Percentiles rank a stretch among this genome's conserved stretches.
These are phyloP conservation scores for Psophia crepitans DNA, from an alignment of 2,113 vertebrate genomes.

Conservation along the genomic window DNA sequence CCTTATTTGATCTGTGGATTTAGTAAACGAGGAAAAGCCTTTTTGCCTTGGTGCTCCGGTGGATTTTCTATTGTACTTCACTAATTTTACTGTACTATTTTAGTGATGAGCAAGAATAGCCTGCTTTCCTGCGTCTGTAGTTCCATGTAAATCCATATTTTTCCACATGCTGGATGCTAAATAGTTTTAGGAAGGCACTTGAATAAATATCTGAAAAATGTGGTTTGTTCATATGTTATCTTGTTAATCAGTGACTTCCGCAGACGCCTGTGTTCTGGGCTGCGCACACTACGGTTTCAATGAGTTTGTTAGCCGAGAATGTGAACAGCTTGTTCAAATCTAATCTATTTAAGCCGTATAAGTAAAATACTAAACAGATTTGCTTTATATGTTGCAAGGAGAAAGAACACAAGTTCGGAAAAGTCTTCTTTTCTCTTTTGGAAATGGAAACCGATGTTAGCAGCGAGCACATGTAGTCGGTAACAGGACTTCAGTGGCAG, in stretches of 20 bases:
- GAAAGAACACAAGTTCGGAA: background rate
- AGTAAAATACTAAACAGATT: background rate
- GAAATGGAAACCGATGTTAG: background rate
- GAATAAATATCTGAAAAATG: conserved; percentile 49
- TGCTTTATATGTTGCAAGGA: background rate
- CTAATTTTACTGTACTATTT: background rate
- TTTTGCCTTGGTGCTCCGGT: conserved; percentile 8
- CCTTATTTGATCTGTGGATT: conserved; percentile 11
- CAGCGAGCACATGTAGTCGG: background rate
- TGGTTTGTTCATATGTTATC: conserved; percentile 50
- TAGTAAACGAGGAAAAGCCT: conserved; percentile 6
- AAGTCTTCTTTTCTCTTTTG: background rate
- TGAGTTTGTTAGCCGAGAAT: background rate
- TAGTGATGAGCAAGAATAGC: conserved; percentile 37
- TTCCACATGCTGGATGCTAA: conserved; percentile 48
- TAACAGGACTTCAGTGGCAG: no score
- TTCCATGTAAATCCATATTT: conserved; percentile 29
- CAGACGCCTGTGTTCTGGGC: background rate
- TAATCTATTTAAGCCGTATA: background rate
- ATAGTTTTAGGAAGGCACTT: conserved; percentile 61
- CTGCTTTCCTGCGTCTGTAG: conserved; percentile 20
- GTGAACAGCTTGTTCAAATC: background rate
- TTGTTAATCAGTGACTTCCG: conserved; percentile 40
- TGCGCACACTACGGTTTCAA: background rate
- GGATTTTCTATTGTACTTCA: conserved; percentile 32